A percentile compares a stretch with the other conserved stretches of the same genome.
These are phyloP conservation scores for Cheilosia vernalis DNA, from an alignment of 2,888 invertebrate species.

Conservation along the genomic window DNA sequence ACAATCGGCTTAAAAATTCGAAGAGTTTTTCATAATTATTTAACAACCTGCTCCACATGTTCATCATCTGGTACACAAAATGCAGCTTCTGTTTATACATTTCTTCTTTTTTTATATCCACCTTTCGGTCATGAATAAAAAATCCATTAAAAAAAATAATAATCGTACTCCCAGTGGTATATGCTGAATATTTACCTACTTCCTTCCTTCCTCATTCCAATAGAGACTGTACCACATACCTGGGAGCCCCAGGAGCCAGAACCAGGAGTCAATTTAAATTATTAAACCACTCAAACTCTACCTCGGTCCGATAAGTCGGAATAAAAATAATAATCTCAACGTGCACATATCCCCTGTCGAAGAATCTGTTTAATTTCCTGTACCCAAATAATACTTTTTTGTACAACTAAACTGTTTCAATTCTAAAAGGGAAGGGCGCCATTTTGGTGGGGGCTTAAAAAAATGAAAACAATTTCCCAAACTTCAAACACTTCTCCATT, in stretches of 20 bases:
- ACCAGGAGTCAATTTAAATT: constrained; percentile 55
- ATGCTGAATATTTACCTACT: constrained; percentile 49
- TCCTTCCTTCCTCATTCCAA: constrained; percentile 65
- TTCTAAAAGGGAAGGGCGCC: constrained; percentile 2
- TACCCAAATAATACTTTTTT: constrained; percentile 31
- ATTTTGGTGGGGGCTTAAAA: neutral
- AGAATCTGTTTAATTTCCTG: constrained; percentile 49
- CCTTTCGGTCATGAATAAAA: constrained; percentile 49
- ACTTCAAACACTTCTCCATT: constrained; percentile 49
- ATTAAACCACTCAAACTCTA: constrained; percentile 60
- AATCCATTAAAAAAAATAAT: constrained; percentile 40
- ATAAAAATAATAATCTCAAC: constrained; percentile 11
- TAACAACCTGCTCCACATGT: constrained; percentile 41
- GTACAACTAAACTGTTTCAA: no score
- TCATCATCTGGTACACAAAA: constrained; percentile 20
- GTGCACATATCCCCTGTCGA: neutral
- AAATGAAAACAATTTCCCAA: constrained; percentile 48
- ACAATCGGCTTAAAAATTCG: constrained; percentile 23
- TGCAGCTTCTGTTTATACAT: constrained; percentile 37
- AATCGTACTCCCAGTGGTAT: constrained; percentile 26
- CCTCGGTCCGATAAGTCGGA: constrained; percentile 52
- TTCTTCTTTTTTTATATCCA: constrained; percentile 4
- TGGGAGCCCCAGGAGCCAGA: neutral
- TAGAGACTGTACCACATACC: neutral
- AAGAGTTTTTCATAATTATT: constrained; percentile 45